phyloP scores from a whole-genome alignment of 1,140 invertebrate genomes.

The Rhysida immarginata region DNA sequence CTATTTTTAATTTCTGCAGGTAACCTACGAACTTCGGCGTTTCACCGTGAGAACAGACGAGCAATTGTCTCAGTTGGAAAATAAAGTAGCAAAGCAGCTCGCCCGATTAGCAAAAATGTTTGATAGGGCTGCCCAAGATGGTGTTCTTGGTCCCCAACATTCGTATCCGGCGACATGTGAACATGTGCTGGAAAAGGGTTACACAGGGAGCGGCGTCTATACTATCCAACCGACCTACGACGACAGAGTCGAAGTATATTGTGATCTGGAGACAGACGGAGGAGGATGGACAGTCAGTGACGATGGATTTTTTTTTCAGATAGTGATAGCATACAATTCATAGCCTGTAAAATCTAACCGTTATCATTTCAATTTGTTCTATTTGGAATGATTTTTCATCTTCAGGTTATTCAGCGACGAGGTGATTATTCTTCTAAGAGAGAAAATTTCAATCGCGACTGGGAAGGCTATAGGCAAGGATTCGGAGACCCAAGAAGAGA shows the following conservation, averaged over 20 bases:
- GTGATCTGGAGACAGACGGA: background rate
- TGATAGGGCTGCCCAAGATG: background rate
- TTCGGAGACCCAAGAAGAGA: conserved; percentile 40
- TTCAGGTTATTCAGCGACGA: conserved; percentile 23
- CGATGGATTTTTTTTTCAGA: no score
- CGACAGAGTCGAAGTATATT: background rate
- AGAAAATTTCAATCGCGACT: conserved; percentile 39
- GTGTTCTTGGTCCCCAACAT: background rate
- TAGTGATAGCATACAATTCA: no score
- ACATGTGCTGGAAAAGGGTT: background rate
- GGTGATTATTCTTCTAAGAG: conserved; percentile 20
- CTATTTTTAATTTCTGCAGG: background rate
- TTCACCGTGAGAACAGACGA: conserved; percentile 1
- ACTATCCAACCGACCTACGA: conserved; percentile 3
- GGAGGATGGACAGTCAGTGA: background rate
- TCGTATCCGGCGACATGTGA: background rate
- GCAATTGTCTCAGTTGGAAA: background rate
- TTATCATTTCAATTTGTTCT: background rate
- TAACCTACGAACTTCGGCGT: background rate
- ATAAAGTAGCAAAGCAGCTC: background rate
- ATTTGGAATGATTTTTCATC: background rate
- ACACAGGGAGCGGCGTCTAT: background rate
- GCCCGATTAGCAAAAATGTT: background rate
- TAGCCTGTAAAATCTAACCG: background rate
- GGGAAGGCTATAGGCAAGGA: conserved; percentile 43